Percentiles rank a stretch among this genome's conserved stretches.
phyloP scores from a whole-genome alignment of 2,797 vertebrate species.

The Ibycter americanus region DNA sequence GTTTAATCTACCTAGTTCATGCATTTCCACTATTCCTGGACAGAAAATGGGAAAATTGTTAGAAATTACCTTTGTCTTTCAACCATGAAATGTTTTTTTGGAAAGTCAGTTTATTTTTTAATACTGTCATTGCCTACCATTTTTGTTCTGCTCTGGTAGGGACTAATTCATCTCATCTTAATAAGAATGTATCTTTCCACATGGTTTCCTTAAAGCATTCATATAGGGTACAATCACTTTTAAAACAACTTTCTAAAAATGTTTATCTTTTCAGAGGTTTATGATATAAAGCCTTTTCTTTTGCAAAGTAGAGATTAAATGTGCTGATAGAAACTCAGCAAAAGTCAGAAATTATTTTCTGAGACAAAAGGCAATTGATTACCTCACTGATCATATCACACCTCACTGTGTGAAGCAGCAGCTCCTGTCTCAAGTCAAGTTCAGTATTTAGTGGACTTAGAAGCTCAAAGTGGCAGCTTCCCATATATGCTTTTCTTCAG shows the following conservation, averaged over 20 bases:
- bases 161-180: neutral
- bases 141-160: neutral
- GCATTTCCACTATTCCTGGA: neutral
- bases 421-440: neutral
- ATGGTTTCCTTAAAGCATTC: neutral
- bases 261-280: neutral
- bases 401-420: neutral
- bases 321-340: neutral
- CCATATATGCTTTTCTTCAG: neutral
- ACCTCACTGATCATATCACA: neutral
- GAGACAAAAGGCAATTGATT: neutral
- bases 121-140: neutral
- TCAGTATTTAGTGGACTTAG: neutral
- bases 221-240: neutral
- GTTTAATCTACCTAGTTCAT: neutral
- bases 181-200: neutral
- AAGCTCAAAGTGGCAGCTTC: neutral
- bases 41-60: neutral
- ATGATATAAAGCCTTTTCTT: neutral
- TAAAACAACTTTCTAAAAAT: neutral
- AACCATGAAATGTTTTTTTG: neutral
- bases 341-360: neutral
- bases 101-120: neutral
- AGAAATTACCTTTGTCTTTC: slow-evolving; percentile 1
- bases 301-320: neutral